Evolutionary conservation across 2,888 invertebrate genomes (phyloP), one percentile per base, ranked within the genome.

Genomic region (Pandemis cinnamomeana): DNA sequence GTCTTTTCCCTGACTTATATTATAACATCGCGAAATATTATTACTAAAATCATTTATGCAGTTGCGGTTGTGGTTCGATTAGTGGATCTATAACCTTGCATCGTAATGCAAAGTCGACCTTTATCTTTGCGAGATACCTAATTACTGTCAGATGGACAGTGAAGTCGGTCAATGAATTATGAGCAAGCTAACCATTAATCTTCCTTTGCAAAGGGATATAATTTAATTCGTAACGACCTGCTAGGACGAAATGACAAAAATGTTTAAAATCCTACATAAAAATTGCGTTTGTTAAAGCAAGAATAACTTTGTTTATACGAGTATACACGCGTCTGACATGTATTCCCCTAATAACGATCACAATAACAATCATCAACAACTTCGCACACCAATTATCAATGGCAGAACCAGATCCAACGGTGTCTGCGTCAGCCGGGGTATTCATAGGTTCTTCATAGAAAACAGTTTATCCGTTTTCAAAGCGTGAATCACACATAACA

Each of bases 401-500:
- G 48, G 36, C 42, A 15, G 15, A 70, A 70, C 61, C 41, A 55
- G 62, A 51, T 55, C 62, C 11, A 10, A 36, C 66, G 41, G 55
- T 13, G 5, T 46, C 42, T 10, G 51, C 27, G 60, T 41, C 15
- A 36, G 36, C 46, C 13, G 7, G 44, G 61, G 13, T 61, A 64
- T 69, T 73, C 67, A 62, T 67, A 60, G 27, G 27, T 36, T 36
- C 48, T 72, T 86, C 87, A 86, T 82, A 87, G 85, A 84, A 84
- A 85, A 83, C 79, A 80, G 80, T 86, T 88, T 87, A 85, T 85
- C 86, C 84, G 80, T 85, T 85, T 85, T 85, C 82, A 84, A 85
- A 84, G 74, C 78, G 78, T 80, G 83, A 90, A 89, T 90, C 85
- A 90, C 90, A 90, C 83, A 85, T 84, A 83, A 81, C 84, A 87